Evolutionary conservation across 2,797 vertebrate genomes (phyloP), one percentile per base, ranked within the genome.

Genomic region (Babyrousa celebensis): DNA sequence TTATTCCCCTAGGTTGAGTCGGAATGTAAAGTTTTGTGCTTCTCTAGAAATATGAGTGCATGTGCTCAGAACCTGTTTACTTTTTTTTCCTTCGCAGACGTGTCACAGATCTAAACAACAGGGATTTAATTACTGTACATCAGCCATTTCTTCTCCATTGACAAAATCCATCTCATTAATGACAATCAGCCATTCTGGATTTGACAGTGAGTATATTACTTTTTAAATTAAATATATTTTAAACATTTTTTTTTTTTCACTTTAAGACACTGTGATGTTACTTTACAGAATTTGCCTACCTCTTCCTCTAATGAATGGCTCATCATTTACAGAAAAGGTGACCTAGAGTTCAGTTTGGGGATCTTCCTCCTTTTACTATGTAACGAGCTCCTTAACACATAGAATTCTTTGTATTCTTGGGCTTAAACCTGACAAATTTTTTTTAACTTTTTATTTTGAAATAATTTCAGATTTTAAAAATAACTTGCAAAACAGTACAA

Each of bases 121-220:
- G 97, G 98, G 99, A 93, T 99, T 99, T 98, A 99, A 98, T 98
- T 99, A 99, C 96, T 98, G 99, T 43, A 98, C 99, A 97, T 98
- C 98, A 16, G 65, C 98, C 72, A 96, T 98, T 96, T 98, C 98
- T 93, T 99, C 99, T 96, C 99, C 99, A 0, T 98, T 99, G 98
- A 99, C 99, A 84, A 99, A 99, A 98, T 99, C 99, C 27, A 98
- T 99, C 95, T 99, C 99, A 36, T 99, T 99, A 98, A 98, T 99
- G 94, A 98, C 99, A 95, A 99, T 99, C 98, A 99, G 98, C 98
- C 99, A 99, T 95, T 98, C 99, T 97, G 99, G 99, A 97, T 98
- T 98, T 9, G 99, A 99, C 96, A 99, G 99, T 99, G 98, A 99
- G 99, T 99, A 98, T 79, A 89, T 1, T 2, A 29, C 6, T 89